phyloP scores from a whole-genome alignment of 2,113 vertebrate species.

The Aptenodytes forsteri region DNA sequence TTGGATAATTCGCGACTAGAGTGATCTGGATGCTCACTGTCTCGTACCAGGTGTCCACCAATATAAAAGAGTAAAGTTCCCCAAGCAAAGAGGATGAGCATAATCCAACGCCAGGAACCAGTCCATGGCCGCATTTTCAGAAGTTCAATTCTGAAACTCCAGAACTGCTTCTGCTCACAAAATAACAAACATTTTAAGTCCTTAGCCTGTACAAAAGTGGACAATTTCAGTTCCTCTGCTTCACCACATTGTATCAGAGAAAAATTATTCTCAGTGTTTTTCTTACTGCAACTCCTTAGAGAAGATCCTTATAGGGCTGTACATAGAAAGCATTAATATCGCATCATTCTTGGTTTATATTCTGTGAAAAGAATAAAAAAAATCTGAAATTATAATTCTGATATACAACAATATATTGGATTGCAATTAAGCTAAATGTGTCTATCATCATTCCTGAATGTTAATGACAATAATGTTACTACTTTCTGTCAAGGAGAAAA shows the following conservation, averaged over 20 bases:
- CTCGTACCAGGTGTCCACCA: conserved; percentile 94
- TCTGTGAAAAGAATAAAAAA: conserved; percentile 70
- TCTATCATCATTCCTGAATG: too few relatives aligned
- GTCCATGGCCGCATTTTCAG: conserved; percentile 98
- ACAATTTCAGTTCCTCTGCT: conserved; percentile 12
- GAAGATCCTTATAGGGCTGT: conserved; percentile 13
- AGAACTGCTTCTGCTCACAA: conserved; percentile 70
- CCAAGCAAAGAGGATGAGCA: conserved; percentile 98
- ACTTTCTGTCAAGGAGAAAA: background rate
- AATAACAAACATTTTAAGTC: conserved; percentile 70
- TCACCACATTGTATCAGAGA: conserved; percentile 66
- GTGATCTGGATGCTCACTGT: conserved; percentile 93
- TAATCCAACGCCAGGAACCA: conserved; percentile 99
- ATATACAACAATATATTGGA: background rate
- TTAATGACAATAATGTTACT: background rate
- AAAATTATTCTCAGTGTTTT: background rate
- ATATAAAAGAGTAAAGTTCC: conserved; percentile 98
- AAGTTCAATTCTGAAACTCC: conserved; percentile 68
- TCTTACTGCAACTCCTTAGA: conserved; percentile 7
- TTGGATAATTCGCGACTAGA: conserved; percentile 97
- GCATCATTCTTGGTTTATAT: conserved; percentile 45
- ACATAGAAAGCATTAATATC: conserved; percentile 17
- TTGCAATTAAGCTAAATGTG: background rate
- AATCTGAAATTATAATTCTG: conserved; percentile 23
- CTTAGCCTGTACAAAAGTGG: conserved; percentile 18